These are phyloP conservation scores for Notarius quadriscutis DNA, from an alignment of 2,113 vertebrate genomes.

Conservation along the genomic window DNA sequence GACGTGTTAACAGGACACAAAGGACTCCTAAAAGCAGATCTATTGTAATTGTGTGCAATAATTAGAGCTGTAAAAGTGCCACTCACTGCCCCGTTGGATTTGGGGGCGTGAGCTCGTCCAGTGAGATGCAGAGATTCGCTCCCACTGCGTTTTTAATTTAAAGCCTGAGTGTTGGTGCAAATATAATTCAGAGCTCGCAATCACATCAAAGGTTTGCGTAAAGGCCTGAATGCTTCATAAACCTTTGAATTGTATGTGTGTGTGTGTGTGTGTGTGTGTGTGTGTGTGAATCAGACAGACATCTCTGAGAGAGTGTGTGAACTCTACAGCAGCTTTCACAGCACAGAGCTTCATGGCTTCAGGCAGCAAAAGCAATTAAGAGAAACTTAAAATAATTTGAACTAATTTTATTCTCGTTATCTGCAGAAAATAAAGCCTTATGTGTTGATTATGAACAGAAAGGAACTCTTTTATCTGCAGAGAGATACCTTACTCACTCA, in stretches of 20 bases:
- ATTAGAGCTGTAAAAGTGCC: slow-evolving; percentile 79
- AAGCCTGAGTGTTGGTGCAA: slow-evolving; percentile 76
- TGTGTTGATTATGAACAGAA: slow-evolving; percentile 73
- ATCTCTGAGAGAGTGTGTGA: slow-evolving; percentile 72
- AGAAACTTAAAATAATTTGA: slow-evolving; percentile 79
- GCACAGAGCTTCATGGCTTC: slow-evolving; percentile 68
- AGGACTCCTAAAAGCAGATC: slow-evolving; percentile 74
- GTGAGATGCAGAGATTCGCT: slow-evolving; percentile 75
- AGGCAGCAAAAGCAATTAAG: slow-evolving; percentile 80
- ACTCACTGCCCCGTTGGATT: slow-evolving; percentile 77
- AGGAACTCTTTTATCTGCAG: slow-evolving; percentile 71
- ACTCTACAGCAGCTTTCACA: slow-evolving; percentile 72
- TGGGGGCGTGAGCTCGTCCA: slow-evolving; percentile 72
- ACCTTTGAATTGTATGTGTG: slow-evolving; percentile 59
- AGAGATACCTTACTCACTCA: slow-evolving; percentile 72
- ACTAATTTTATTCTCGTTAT: slow-evolving; percentile 76
- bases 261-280: slow-evolving; percentile 64
- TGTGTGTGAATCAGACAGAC: slow-evolving; percentile 74
- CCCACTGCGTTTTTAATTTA: slow-evolving; percentile 79
- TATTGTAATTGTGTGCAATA: slow-evolving; percentile 76
- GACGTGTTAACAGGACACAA: slow-evolving; percentile 67
- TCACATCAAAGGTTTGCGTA: slow-evolving; percentile 77
- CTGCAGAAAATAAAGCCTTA: slow-evolving; percentile 74
- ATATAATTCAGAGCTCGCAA: slow-evolving; percentile 73
- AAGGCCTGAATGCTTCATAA: slow-evolving; percentile 76